phyloP scores from a whole-genome alignment of 1,140 invertebrate genomes.

The Sycobia sp. region DNA sequence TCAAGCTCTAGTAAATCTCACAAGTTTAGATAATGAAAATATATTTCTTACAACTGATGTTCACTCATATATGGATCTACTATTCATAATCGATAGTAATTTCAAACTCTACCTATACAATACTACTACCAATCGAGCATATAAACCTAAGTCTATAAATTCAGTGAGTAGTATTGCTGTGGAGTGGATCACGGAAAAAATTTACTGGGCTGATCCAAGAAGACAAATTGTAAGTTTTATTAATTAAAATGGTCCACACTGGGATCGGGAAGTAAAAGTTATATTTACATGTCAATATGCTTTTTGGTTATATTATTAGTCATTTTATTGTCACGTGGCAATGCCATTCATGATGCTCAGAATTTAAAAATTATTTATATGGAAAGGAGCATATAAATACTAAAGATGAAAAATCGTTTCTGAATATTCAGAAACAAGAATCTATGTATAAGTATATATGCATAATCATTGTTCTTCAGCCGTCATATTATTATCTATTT shows the following conservation, averaged over 20 bases:
- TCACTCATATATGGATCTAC: constrained; percentile 70
- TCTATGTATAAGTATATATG: too few species aligned
- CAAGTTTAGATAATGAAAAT: constrained; percentile 57
- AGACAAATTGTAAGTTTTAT: constrained; percentile 72
- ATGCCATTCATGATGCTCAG: too few species aligned
- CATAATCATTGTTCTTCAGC: too few species aligned
- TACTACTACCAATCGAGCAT: constrained; percentile 65
- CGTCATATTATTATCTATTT: too few species aligned
- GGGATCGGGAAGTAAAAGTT: too few species aligned
- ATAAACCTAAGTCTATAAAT: constrained; percentile 66
- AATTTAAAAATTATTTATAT: too few species aligned
- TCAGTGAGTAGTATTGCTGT: constrained; percentile 80
- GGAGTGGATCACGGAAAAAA: constrained; percentile 85
- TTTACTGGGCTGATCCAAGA: constrained; percentile 89
- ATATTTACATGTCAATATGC: neutral
- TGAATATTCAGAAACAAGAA: too few species aligned
- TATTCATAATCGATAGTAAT: constrained; percentile 77
- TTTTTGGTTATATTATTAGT: neutral
- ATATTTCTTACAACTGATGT: constrained; percentile 69
- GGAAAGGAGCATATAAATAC: too few species aligned
- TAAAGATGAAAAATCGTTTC: too few species aligned
- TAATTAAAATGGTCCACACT: too few species aligned
- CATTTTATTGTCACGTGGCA: too few species aligned
- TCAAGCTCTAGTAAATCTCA: constrained; percentile 68
- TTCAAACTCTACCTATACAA: constrained; percentile 76